phyloP scores from a whole-genome alignment of 2,797 vertebrate genomes.

The Corythornis leucogaster region DNA sequence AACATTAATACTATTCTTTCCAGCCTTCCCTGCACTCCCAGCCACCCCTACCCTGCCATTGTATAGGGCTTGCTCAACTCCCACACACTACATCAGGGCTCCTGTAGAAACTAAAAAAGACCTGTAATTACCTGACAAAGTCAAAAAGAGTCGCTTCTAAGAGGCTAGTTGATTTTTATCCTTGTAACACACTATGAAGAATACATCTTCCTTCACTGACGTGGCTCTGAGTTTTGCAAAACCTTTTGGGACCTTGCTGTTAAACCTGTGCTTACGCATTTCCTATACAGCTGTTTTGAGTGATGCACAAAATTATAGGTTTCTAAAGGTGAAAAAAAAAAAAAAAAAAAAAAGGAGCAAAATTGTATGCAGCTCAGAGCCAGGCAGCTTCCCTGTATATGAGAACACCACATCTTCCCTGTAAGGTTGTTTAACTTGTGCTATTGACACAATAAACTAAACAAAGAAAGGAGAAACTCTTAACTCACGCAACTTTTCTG shows the following conservation, averaged over 20 bases:
- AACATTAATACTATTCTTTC: slow-evolving; percentile 5
- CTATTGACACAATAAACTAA: slow-evolving; percentile 48
- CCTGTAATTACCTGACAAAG: slow-evolving; percentile 87
- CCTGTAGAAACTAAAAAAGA: slow-evolving; percentile 81
- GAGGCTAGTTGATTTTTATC: slow-evolving; percentile 74
- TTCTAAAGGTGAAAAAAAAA: slow-evolving; percentile 53
- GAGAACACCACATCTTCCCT: background rate
- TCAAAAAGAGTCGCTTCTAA: slow-evolving; percentile 77
- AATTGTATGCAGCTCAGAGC: background rate
- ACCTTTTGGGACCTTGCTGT: slow-evolving; percentile 79
- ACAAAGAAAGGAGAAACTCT: slow-evolving; percentile 41
- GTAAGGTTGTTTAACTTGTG: slow-evolving; percentile 29
- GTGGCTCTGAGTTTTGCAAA: slow-evolving; percentile 78
- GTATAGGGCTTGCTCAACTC: slow-evolving; percentile 80
- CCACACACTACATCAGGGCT: slow-evolving; percentile 79
- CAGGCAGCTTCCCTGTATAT: slow-evolving; percentile 22
- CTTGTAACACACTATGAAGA: slow-evolving; percentile 73
- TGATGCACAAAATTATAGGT: slow-evolving; percentile 81
- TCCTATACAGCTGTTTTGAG: slow-evolving; percentile 79
- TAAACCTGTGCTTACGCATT: slow-evolving; percentile 79
- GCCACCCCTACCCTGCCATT: slow-evolving; percentile 71
- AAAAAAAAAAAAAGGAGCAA: background rate
- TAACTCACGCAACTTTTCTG: slow-evolving; percentile 16
- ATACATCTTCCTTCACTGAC: slow-evolving; percentile 70
- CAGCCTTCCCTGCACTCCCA: slow-evolving; percentile 71